Base-by-base conservation (phyloP, 2,888 invertebrate genomes). In the Drosophila neutralis region DNA sequence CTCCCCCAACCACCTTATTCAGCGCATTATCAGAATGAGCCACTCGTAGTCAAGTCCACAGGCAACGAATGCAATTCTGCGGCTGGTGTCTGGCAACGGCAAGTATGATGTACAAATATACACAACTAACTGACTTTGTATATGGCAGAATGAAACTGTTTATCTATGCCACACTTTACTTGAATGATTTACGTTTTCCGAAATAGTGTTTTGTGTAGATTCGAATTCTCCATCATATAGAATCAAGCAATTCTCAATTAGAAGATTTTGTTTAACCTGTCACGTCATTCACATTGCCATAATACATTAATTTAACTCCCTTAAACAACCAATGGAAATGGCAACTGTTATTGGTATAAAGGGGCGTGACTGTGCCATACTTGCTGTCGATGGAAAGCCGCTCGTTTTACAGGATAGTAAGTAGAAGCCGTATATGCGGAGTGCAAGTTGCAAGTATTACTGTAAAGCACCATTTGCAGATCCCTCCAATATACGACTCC, bases 341-440 rank as follows among this genome's bases (percentile, higher is more conserved):
- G 98, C 98, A 94, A 97, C 97, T 92, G 94, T 98, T 83, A 94
- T 98, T 89, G 98, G 98, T 89, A 95, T 98, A 87, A 96, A 96
- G 92, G 98, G 97, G 90, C 95, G 96, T 87, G 97, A 98, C 94
- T 98, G 97, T 92, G 97, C 97, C 24, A 94, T 98, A 91, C 94
- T 98, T 80, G 98, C 98, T 11, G 96, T 97, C 2, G 98, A 98
- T 93, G 97, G 96, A 94, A 96, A 96, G 77, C 96, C 66, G 95
- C 97, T 98, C 91, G 95, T 97, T 62, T 96, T 98, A 95, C 98
- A 98, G n/a, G 63, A 82, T 13, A 53, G 82, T 82, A 42, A 69
- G 72, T 66, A 31, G 15, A 29, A 8, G 10, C 10, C 15, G 13
- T 24, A 7, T 15, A 6, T 18, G 15, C 1, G 11, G 4, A n/a